Percentiles rank a stretch among this genome's conserved stretches.
Evolutionary conservation across 2,797 vertebrate genomes (phyloP).

Genomic region (Nasua narica): DNA sequence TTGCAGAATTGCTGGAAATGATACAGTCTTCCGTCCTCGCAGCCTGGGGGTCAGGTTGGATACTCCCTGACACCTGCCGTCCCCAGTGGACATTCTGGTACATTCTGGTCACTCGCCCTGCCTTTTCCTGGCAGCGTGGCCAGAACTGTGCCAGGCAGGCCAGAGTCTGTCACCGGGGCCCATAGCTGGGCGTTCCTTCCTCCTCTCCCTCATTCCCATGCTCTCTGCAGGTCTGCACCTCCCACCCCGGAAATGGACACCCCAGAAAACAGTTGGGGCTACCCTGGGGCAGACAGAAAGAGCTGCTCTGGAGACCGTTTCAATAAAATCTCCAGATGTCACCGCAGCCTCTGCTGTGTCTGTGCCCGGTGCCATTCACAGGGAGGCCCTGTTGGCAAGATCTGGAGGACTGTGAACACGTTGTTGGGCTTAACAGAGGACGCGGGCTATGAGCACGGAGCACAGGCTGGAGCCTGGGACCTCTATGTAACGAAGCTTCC

Average conservation of each 20-base stretch:
- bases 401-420: not conserved
- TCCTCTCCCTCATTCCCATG: not conserved
- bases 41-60: not conserved
- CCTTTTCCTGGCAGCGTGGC: not conserved
- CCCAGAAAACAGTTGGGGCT: not conserved
- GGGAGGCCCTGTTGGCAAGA: not conserved
- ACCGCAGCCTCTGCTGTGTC: not conserved
- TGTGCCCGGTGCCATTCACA: not conserved
- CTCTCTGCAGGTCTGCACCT: not conserved
- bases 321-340: not conserved
- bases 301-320: not conserved
- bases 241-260: not conserved
- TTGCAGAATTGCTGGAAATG: not conserved
- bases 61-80: not conserved
- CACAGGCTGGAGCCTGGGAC: not conserved
- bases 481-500: constrained; percentile 17
- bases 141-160: not conserved
- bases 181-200: accelerated
- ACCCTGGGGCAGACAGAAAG: not conserved
- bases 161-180: no score
- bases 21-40: not conserved
- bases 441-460: not conserved
- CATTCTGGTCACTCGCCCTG: accelerated
- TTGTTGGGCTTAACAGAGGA: not conserved
- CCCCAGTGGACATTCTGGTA: no score